Evolutionary conservation across 1,140 invertebrate genomes (phyloP).

Genomic region (Cheumatopsyche charites): DNA sequence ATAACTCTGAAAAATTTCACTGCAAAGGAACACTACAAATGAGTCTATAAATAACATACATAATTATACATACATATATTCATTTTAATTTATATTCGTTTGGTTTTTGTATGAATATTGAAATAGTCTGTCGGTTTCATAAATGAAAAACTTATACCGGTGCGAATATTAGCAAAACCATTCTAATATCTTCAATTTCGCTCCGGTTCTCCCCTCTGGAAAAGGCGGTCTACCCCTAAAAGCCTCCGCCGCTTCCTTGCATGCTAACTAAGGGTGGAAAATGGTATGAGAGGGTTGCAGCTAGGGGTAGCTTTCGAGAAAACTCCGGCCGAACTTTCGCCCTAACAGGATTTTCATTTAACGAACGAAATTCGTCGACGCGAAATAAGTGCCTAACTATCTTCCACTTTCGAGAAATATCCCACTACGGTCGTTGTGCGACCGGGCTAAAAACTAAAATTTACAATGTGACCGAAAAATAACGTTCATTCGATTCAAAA

Average conservation of each 20-base stretch:
- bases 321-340: slow-evolving; percentile 44
- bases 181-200: slow-evolving; percentile 27
- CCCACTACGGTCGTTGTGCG: background rate
- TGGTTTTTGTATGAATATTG: too few species aligned
- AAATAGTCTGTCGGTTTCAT: too few species aligned
- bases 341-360: slow-evolving; percentile 46
- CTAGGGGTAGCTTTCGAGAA: slow-evolving; percentile 33
- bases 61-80: too few species aligned
- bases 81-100: too few species aligned
- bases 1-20: too few species aligned
- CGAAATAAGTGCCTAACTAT: slow-evolving; percentile 20
- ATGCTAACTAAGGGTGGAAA: slow-evolving; percentile 39
- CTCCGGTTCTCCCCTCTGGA: slow-evolving; percentile 12
- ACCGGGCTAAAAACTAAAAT: background rate
- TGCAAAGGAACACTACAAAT: too few species aligned
- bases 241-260: slow-evolving; percentile 43
- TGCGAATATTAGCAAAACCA: slow-evolving; percentile 16
- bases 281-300: too few species aligned
- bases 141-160: too few species aligned
- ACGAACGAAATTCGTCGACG: slow-evolving; percentile 32
- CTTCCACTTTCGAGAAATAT: slow-evolving; percentile 4
- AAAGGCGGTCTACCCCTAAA: slow-evolving; percentile 31
- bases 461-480: too few species aligned
- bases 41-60: too few species aligned
- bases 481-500: too few species aligned